A percentile compares a stretch with the other conserved stretches of the same genome.
Conservation (phyloP, 2,888 invertebrate genomes). For the Dendrolimus pini region DNA sequence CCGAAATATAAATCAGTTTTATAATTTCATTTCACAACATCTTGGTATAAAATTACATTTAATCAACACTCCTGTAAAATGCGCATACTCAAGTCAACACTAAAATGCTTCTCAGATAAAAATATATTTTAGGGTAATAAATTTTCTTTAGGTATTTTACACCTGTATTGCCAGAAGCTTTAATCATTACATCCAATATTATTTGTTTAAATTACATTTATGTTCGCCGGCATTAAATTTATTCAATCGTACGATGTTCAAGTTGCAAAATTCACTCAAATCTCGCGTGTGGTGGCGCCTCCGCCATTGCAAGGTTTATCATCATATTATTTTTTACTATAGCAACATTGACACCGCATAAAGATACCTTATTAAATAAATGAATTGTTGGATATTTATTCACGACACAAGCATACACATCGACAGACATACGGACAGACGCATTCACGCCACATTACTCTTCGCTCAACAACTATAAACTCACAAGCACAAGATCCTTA, state of each 20-base stretch:
- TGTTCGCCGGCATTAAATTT: background rate
- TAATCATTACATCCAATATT: background rate
- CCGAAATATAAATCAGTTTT: too few species aligned
- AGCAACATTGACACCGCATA: background rate
- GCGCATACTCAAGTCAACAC: too few species aligned
- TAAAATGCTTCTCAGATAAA: too few species aligned
- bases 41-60: too few species aligned
- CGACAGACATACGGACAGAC: conserved; percentile 22
- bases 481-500: conserved; percentile 2
- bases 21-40: too few species aligned
- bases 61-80: too few species aligned
- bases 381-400: background rate
- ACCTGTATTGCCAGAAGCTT: conserved; percentile 18
- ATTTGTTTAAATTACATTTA: background rate
- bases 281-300: background rate
- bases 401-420: conserved; percentile 12
- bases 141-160: conserved; percentile 10
- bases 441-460: conserved; percentile 19
- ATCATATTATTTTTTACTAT: background rate
- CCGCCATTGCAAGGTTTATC: background rate
- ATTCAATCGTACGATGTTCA: background rate
- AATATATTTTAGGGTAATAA: too few species aligned
- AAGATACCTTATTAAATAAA: background rate
- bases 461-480: conserved; percentile 2
- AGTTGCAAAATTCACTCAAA: background rate